A percentile compares a stretch with the other conserved stretches of the same genome.
phyloP scores from a whole-genome alignment of 2,888 invertebrate genomes.

The Drosophila buzzatii region DNA sequence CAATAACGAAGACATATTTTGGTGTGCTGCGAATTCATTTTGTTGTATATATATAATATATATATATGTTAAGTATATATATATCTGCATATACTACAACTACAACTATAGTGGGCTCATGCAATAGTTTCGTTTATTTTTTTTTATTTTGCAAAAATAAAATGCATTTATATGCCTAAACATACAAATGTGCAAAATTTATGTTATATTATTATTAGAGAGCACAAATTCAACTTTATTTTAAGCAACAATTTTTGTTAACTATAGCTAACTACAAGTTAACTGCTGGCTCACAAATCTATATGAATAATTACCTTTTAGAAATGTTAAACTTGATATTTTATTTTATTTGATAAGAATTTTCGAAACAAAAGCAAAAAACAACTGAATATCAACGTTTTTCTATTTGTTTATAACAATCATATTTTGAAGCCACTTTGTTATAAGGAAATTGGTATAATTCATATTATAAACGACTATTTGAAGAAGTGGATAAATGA shows the following conservation, averaged over 20 bases:
- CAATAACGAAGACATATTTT: constrained; percentile 27
- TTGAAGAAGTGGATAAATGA: no score
- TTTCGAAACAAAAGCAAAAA: neutral
- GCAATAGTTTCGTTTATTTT: constrained; percentile 38
- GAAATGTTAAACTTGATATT: constrained; percentile 3
- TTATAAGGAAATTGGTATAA: neutral
- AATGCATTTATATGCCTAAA: constrained; percentile 33
- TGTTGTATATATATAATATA: constrained; percentile 7
- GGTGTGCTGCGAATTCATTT: constrained; percentile 23
- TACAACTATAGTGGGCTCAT: constrained; percentile 27
- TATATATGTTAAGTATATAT: no score
- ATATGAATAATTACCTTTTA: neutral
- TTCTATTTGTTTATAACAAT: neutral
- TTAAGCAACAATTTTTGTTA: neutral
- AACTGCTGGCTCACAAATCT: neutral
- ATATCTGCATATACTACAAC: neutral
- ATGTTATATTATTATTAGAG: neutral
- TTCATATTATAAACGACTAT: no score
- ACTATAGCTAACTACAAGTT: neutral
- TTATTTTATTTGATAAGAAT: neutral
- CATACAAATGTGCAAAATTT: neutral
- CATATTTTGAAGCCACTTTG: no score
- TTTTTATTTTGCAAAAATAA: constrained; percentile 32
- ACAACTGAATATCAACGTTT: neutral
- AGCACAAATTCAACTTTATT: neutral